A percentile compares a stretch with the other conserved stretches of the same genome.
These are phyloP conservation scores for Lophius piscatorius DNA, from an alignment of 2,113 vertebrate species.

Conservation along the genomic window DNA sequence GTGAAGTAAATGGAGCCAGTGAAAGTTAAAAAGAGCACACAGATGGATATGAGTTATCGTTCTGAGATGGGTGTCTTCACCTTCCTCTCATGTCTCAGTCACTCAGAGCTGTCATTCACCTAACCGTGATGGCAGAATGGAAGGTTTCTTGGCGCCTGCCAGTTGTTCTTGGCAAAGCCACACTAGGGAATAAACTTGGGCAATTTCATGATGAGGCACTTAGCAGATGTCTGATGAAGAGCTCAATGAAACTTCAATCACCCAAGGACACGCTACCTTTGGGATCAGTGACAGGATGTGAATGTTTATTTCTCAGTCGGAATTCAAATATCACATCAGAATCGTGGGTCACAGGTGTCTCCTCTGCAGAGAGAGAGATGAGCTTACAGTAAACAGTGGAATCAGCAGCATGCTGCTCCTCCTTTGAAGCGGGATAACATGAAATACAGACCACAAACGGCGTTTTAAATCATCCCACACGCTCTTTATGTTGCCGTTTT, in stretches of 20 bases:
- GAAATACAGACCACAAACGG: background rate
- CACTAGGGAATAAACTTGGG: conserved; percentile 62
- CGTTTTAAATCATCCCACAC: background rate
- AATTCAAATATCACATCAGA: conserved; percentile 28
- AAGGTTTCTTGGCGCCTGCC: conserved; percentile 70
- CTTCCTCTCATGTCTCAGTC: conserved; percentile 52
- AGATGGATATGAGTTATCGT: conserved; percentile 23
- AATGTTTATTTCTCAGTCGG: conserved; percentile 40
- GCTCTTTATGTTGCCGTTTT: background rate
- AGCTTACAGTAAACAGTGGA: background rate
- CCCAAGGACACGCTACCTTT: conserved; percentile 62
- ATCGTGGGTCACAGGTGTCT: conserved; percentile 2
- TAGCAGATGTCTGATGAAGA: conserved; percentile 73
- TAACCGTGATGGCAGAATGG: conserved; percentile 72
- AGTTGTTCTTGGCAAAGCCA: conserved; percentile 70
- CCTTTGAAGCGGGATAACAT: background rate
- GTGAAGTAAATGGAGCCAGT: background rate
- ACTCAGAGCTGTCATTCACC: conserved; percentile 68
- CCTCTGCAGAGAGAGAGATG: background rate
- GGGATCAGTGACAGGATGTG: conserved; percentile 36
- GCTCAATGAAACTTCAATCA: conserved; percentile 54
- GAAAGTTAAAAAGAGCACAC: background rate
- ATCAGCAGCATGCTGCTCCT: background rate
- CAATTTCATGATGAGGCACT: conserved; percentile 70
- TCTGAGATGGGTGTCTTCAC: conserved; percentile 21